Base-by-base conservation (phyloP, 2,888 invertebrate species). In the Archaeoteleia sp. region DNA sequence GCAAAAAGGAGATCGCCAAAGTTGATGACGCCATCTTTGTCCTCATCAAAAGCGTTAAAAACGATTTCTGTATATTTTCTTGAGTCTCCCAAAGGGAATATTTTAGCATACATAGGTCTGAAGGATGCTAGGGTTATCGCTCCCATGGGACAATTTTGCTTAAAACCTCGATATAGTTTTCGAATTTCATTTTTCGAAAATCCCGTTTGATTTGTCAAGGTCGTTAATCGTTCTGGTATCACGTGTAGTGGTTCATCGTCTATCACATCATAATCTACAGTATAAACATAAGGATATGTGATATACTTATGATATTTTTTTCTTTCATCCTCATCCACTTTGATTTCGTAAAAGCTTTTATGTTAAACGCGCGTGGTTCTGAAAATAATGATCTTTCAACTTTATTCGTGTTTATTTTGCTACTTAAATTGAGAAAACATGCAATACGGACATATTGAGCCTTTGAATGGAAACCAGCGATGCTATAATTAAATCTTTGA, bases 41-140 rank as follows among this genome's bases (percentile, higher is more conserved):
- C 76, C 12, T 69, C 74, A 37, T 83, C 82, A 46, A 83, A 81
- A 25, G 62, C 72, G 42, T 83, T 80, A 57, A 83, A 82, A 8
- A 83, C 75, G n/a, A 83, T 75, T 39, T 81, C 78, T 0, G 81
- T 76, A 46, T 82, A 83, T 54, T 74, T 82, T 0, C 77, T 63
- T 1, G 82, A 73, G 29, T 83, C 80, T 0, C 82, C 82, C 12
- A 83, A 58, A 0, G 83, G 82, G 61, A 83, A 83, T 5, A 83
- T 57, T 63, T 82, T 83, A 1, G 82, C 77, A 29, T 82, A 83
- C 2, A 78, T 78, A 1, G 79, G 78, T n/a, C 73, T 78, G 1
- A 83, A 51, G 45, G 82, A 77, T 15, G 74, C 74, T 3, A 74
- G 73, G 1, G 78, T 79, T 6, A 75, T 75, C 0, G 74, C 74